Evolutionary conservation across 2,797 vertebrate genomes (phyloP).

Genomic region (Botia almorhae): DNA sequence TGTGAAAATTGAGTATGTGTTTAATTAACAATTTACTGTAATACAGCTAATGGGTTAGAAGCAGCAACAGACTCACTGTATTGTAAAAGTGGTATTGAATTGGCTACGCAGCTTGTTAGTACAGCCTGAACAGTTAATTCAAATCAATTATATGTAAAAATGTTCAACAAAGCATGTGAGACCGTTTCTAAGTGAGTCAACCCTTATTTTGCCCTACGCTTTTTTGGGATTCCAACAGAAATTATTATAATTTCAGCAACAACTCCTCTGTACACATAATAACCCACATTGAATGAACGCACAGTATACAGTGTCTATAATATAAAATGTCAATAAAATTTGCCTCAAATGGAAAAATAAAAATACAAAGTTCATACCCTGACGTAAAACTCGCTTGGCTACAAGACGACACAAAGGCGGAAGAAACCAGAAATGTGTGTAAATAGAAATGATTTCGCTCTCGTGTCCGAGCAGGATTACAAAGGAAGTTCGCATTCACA

Average conservation of each 20-base stretch:
- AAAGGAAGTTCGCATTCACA: background rate
- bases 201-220: constrained; percentile 1
- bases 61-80: constrained; percentile 29
- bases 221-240: constrained; percentile 59
- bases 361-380: constrained; percentile 69
- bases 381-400: constrained; percentile 60
- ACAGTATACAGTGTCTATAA: constrained; percentile 63
- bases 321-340: constrained; percentile 77
- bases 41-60: constrained; percentile 24
- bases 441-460: background rate
- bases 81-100: constrained; percentile 2
- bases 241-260: constrained; percentile 74
- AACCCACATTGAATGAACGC: constrained; percentile 75
- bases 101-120: constrained; percentile 34
- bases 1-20: constrained; percentile 9
- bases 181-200: constrained; percentile 20
- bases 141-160: constrained; percentile 12
- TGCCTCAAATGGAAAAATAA: constrained; percentile 61
- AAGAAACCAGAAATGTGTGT: constrained; percentile 50
- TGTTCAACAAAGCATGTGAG: constrained; percentile 3
- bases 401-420: constrained; percentile 57
- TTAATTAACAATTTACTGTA: constrained; percentile 30
- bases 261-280: constrained; percentile 73
- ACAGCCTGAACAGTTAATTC: constrained; percentile 17
- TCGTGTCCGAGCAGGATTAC: constrained; percentile 54